Conservation (phyloP, 2,113 vertebrate species). For the Rhinopomastus cyanomelas region DNA sequence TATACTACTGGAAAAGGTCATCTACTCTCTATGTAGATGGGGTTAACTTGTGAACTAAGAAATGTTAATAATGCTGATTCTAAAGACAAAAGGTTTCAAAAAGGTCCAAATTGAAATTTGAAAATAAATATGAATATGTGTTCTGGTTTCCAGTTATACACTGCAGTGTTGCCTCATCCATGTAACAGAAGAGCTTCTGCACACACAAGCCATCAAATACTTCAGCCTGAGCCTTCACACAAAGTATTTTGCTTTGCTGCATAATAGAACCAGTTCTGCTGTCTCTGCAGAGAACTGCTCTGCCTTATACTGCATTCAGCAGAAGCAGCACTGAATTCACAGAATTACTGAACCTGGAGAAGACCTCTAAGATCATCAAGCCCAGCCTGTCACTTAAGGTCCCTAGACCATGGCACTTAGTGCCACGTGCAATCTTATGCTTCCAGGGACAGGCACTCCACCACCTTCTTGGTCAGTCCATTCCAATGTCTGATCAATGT, state of each 20-base stretch:
- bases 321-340: not conserved
- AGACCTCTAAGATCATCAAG: no score
- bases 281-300: not conserved
- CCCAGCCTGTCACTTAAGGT: no score
- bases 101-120: not conserved
- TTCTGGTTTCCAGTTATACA: not conserved
- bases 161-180: not conserved
- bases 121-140: not conserved
- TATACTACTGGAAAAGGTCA: not conserved
- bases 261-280: not conserved
- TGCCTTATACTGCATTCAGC: not conserved
- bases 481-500: not conserved
- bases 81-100: not conserved
- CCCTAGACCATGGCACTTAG: no score
- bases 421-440: no score
- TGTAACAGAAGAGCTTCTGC: not conserved
- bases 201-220: not conserved
- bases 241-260: not conserved
- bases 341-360: no score
- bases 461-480: no score
- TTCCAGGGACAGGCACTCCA: no score
- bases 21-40: not conserved
- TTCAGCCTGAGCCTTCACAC: not conserved
- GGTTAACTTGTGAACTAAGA: not conserved
- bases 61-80: not conserved